A percentile compares a stretch with the other conserved stretches of the same genome.
Evolutionary conservation across 2,113 vertebrate genomes (phyloP).

Genomic region (Puffinus mauretanicus): DNA sequence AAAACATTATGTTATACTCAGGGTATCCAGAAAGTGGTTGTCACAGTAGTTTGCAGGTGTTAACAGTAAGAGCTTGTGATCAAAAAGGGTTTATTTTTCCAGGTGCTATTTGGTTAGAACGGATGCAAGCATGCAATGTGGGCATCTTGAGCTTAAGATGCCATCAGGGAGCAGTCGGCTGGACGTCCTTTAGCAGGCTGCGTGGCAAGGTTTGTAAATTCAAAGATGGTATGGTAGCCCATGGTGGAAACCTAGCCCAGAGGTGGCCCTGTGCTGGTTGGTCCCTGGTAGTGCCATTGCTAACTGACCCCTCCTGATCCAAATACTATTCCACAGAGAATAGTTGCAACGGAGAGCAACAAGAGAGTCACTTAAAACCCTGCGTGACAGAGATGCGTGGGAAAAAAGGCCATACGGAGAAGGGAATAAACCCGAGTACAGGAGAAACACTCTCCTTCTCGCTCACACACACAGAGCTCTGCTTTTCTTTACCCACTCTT

Average conservation of each 20-base stretch:
- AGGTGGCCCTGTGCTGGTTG: background rate
- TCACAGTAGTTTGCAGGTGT: background rate
- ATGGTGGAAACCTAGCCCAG: background rate
- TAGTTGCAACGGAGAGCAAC: background rate
- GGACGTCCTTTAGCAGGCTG: background rate
- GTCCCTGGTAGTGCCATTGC: background rate
- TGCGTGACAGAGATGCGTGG: accelerated
- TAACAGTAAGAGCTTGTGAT: background rate
- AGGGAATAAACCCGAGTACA: background rate
- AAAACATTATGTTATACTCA: background rate
- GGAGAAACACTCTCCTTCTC: background rate
- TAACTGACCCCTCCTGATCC: background rate
- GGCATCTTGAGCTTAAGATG: background rate
- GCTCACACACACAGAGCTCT: background rate
- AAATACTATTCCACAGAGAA: background rate
- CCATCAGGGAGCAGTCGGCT: background rate
- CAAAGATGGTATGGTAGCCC: background rate
- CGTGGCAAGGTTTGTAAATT: accelerated
- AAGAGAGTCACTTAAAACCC: background rate
- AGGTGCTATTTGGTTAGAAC: background rate
- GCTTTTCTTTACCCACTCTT: background rate
- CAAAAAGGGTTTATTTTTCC: background rate
- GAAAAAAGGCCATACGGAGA: background rate
- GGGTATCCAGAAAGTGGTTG: background rate
- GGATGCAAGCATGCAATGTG: background rate